Conservation (phyloP, 1,140 invertebrate species). For the Aphelinus atriplicis region DNA sequence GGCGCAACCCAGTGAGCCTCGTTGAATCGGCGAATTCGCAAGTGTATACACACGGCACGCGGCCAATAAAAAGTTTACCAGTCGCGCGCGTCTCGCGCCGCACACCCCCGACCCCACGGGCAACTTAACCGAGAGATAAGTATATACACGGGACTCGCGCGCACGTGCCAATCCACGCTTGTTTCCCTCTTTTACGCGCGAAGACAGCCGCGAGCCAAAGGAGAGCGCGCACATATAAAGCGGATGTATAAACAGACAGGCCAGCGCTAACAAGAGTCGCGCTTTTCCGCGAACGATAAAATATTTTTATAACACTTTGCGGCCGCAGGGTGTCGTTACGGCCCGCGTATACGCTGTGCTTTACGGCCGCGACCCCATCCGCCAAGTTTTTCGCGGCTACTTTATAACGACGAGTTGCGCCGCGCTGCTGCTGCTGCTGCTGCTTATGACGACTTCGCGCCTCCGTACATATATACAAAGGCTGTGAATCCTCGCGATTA, state of each 20-base stretch:
- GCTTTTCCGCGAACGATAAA: slow-evolving; percentile 56
- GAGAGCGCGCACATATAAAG: slow-evolving; percentile 21
- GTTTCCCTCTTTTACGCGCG: slow-evolving; percentile 10
- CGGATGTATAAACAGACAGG: background rate
- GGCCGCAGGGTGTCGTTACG: slow-evolving; percentile 20
- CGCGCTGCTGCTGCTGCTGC: background rate
- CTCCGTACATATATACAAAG: no score
- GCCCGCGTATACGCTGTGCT: slow-evolving; percentile 43
- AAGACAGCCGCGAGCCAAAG: slow-evolving; percentile 27
- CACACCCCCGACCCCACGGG: background rate
- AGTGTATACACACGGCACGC: no score
- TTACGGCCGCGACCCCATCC: slow-evolving; percentile 46
- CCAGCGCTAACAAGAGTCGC: slow-evolving; percentile 19
- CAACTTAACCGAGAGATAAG: slow-evolving; percentile 27
- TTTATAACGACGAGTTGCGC: slow-evolving; percentile 43
- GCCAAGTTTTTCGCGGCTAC: slow-evolving; percentile 50
- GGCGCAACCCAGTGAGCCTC: background rate
- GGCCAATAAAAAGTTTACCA: slow-evolving; percentile 12
- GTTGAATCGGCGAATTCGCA: slow-evolving; percentile 20
- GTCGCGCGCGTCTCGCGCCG: no score
- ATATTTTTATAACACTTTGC: slow-evolving; percentile 60
- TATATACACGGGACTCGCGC: background rate
- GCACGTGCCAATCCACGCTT: background rate
- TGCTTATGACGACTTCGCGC: background rate
- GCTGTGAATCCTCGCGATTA: no score